These are phyloP conservation scores for Bugulina stolonifera DNA, from an alignment of 2,888 invertebrate species.

Conservation along the genomic window DNA sequence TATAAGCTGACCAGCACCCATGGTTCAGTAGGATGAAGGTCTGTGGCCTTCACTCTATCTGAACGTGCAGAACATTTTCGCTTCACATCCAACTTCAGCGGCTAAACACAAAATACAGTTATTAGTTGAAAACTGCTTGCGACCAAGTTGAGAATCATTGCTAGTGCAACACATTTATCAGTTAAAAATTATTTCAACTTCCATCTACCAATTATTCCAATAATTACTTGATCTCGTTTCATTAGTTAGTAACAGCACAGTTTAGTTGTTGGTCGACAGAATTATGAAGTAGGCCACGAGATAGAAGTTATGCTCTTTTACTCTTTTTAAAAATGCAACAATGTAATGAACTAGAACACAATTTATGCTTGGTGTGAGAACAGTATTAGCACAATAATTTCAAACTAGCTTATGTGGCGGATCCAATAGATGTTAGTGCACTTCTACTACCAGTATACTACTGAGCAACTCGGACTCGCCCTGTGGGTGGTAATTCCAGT, in stretches of 20 bases:
- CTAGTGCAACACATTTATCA: background rate
- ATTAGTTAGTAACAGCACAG: background rate
- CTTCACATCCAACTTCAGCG: constrained; percentile 94
- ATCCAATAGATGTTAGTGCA: too few relatives aligned
- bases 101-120: too few relatives aligned
- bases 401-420: too few relatives aligned
- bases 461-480: too few relatives aligned
- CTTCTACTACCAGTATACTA: too few relatives aligned
- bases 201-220: background rate
- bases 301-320: too few relatives aligned
- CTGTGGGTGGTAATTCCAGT: too few relatives aligned
- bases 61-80: constrained; percentile 93
- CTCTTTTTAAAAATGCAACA: too few relatives aligned
- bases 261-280: background rate
- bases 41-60: constrained; percentile 95
- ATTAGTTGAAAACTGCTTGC: background rate
- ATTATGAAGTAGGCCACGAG: background rate
- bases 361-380: too few relatives aligned
- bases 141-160: background rate
- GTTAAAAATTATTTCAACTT: background rate
- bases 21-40: constrained; percentile 93
- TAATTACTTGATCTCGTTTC: background rate
- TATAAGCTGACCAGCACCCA: constrained; percentile 98
- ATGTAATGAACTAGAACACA: too few relatives aligned
- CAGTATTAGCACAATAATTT: too few relatives aligned